These are phyloP conservation scores for Larimichthys polyactis DNA, from an alignment of 2,113 vertebrate species.

Conservation along the genomic window DNA sequence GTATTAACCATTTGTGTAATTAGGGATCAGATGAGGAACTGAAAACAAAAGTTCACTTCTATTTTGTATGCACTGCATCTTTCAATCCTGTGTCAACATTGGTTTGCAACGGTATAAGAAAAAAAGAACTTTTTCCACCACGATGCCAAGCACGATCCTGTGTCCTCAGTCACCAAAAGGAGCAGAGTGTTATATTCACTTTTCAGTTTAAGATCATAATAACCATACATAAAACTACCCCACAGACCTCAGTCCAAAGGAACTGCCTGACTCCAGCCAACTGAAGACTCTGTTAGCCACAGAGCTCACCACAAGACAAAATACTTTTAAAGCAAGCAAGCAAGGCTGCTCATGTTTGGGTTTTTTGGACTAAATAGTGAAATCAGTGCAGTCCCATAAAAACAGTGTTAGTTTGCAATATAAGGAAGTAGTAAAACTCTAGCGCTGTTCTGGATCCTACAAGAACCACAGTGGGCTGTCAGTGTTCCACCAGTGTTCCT, in stretches of 20 bases:
- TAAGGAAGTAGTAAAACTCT: slow-evolving; percentile 33
- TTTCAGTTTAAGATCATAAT: slow-evolving; percentile 52
- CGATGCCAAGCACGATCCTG: slow-evolving; percentile 22
- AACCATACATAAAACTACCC: slow-evolving; percentile 45
- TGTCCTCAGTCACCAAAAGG: slow-evolving; percentile 70
- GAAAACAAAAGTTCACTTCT: background rate
- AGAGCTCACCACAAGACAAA: slow-evolving; percentile 16
- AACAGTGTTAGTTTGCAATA: slow-evolving; percentile 24
- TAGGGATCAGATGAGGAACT: slow-evolving; percentile 5
- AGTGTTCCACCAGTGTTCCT: background rate
- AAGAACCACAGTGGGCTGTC: slow-evolving; percentile 48
- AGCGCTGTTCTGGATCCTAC: slow-evolving; percentile 65
- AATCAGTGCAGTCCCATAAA: background rate
- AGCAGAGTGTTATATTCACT: slow-evolving; percentile 58
- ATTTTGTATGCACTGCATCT: slow-evolving; percentile 9
- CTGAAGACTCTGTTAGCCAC: slow-evolving; percentile 36
- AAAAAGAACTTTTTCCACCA: slow-evolving; percentile 35
- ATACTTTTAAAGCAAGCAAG: slow-evolving; percentile 20
- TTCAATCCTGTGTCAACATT: slow-evolving; percentile 24
- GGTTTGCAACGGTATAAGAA: background rate
- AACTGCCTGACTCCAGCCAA: slow-evolving; percentile 1
- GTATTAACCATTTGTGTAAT: slow-evolving; percentile 48
- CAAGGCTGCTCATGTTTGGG: background rate
- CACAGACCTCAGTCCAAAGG: slow-evolving; percentile 42
- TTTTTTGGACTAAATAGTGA: background rate